Evolutionary conservation across 2,797 vertebrate genomes (phyloP).

Genomic region (Odontamblyopus lacepedii): DNA sequence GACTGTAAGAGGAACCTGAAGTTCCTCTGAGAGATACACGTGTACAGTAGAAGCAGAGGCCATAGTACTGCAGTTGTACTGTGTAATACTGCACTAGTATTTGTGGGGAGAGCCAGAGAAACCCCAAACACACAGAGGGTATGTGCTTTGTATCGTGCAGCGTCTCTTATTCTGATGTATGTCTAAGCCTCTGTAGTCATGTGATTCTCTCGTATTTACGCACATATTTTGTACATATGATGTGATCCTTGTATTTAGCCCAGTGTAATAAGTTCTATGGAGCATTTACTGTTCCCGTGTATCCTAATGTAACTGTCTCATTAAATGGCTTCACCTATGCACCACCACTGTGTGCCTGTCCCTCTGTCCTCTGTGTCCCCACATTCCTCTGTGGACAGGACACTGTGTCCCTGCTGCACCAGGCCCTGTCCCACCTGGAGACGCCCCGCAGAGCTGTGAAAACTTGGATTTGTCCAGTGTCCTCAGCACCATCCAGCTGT

Average conservation of each 20-base stretch:
- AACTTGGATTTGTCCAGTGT: no score
- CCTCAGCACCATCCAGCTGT: no score
- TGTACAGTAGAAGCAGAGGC: no score
- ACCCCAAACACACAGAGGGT: background rate
- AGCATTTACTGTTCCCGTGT: background rate
- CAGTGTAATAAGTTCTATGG: background rate
- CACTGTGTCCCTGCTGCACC: no score
- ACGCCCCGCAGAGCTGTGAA: no score
- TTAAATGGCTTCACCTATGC: slow-evolving; percentile 3
- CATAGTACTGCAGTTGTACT: background rate
- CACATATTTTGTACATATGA: slow-evolving; percentile 1
- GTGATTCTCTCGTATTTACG: background rate
- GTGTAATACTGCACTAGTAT: no score
- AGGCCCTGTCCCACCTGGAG: no score
- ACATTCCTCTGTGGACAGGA: no score
- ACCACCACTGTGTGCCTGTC: background rate
- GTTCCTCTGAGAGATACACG: background rate
- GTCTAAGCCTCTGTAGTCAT: background rate
- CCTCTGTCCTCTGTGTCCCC: background rate
- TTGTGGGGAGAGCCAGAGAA: no score
- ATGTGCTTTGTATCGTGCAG: background rate
- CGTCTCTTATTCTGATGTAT: background rate
- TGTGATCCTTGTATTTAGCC: background rate
- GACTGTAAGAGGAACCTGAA: background rate
- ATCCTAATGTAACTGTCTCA: background rate